Evolutionary conservation across 2,888 invertebrate species (phyloP).

Genomic region (Disparrhopalites patrizii): DNA sequence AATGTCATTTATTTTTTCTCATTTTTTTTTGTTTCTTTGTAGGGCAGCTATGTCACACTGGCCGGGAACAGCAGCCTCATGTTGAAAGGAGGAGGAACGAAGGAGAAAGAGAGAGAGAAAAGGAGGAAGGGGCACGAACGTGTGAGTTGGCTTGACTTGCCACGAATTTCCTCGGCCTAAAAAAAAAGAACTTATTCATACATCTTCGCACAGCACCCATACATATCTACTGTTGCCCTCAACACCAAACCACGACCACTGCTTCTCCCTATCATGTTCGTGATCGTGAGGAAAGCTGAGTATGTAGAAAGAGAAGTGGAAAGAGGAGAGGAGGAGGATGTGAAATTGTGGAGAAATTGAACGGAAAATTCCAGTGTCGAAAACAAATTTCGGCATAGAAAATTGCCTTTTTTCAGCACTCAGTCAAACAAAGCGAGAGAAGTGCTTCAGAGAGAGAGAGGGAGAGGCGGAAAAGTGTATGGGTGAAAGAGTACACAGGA

Average conservation of each 20-base stretch:
- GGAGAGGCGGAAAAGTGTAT: background rate
- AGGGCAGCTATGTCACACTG: slow-evolving; percentile 28
- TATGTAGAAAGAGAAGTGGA: no score
- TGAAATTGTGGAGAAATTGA: slow-evolving; percentile 45
- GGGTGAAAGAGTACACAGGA: no score
- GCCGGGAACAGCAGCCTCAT: background rate
- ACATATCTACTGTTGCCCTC: background rate
- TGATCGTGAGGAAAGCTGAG: no score
- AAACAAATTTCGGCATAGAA: slow-evolving; percentile 43
- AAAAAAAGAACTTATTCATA: no score
- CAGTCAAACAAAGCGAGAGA: slow-evolving; percentile 26
- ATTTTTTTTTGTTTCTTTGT: slow-evolving; percentile 13
- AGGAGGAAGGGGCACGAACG: slow-evolving; percentile 15
- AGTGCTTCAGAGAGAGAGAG: background rate
- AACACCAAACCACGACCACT: background rate
- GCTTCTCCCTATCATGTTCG: background rate
- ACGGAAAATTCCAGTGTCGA: slow-evolving; percentile 47
- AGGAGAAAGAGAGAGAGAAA: no score
- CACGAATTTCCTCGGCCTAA: background rate
- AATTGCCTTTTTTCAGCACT: slow-evolving; percentile 35
- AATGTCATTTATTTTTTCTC: slow-evolving; percentile 23
- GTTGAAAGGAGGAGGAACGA: slow-evolving; percentile 6
- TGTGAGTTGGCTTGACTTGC: slow-evolving; percentile 20
- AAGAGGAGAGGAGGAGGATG: slow-evolving; percentile 13
- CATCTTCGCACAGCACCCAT: no score